phyloP scores from a whole-genome alignment of 2,797 vertebrate genomes.

The Thaleichthys pacificus region DNA sequence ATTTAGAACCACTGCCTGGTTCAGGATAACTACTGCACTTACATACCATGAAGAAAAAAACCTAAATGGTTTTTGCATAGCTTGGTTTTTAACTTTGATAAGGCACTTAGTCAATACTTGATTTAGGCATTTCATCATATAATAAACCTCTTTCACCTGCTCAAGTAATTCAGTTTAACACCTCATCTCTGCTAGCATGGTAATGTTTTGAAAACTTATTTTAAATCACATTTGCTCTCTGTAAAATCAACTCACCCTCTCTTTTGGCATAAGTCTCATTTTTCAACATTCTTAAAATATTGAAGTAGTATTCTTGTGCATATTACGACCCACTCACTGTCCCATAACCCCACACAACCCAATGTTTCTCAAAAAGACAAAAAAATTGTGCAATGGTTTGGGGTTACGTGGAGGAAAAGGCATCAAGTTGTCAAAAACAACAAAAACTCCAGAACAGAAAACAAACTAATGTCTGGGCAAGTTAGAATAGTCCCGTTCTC shows the following conservation, averaged over 20 bases:
- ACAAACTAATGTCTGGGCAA: slow-evolving; percentile 45
- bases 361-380: slow-evolving; percentile 65
- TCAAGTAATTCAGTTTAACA: slow-evolving; percentile 68
- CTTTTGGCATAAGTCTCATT: slow-evolving; percentile 79
- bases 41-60: slow-evolving; percentile 82
- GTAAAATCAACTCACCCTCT: slow-evolving; percentile 54
- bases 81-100: slow-evolving; percentile 92
- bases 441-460: slow-evolving; percentile 39
- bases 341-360: slow-evolving; percentile 72
- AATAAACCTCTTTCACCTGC: slow-evolving; percentile 72
- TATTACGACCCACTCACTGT: slow-evolving; percentile 70
- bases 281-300: slow-evolving; percentile 70
- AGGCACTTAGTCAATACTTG: slow-evolving; percentile 90
- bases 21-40: slow-evolving; percentile 79
- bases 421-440: slow-evolving; percentile 71
- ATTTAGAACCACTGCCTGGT: slow-evolving; percentile 61
- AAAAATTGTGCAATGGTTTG: slow-evolving; percentile 75
- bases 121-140: slow-evolving; percentile 81
- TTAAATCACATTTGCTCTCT: slow-evolving; percentile 54
- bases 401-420: slow-evolving; percentile 77
- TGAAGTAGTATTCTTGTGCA: slow-evolving; percentile 74
- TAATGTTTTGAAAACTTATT: slow-evolving; percentile 55
- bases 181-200: slow-evolving; percentile 63
- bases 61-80: slow-evolving; percentile 88
- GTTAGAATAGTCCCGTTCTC: slow-evolving; percentile 46